Evolutionary conservation across 2,113 vertebrate species (phyloP).

Genomic region (Varanus salvator): DNA sequence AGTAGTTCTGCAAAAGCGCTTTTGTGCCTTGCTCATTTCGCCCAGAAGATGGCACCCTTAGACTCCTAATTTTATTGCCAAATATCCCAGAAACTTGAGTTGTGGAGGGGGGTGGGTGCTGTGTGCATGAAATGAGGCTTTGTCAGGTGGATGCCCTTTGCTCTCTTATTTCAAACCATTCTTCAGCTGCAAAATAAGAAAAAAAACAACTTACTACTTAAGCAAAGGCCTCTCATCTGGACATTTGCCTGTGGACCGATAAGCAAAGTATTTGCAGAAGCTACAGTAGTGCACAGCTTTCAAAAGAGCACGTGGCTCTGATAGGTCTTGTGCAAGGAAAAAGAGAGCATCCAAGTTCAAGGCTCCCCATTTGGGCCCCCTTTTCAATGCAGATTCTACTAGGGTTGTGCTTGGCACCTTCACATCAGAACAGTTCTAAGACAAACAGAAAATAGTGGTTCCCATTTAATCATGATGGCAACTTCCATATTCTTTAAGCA

Average conservation of each 20-base stretch:
- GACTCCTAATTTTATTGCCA: constrained; percentile 19
- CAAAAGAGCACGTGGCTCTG: background rate
- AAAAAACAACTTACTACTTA: background rate
- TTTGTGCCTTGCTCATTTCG: background rate
- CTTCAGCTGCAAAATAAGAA: background rate
- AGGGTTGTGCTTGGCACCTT: background rate
- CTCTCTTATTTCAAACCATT: background rate
- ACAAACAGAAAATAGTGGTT: background rate
- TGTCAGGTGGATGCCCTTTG: background rate
- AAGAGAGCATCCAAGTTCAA: background rate
- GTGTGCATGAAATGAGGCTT: background rate
- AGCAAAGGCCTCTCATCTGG: constrained; percentile 2
- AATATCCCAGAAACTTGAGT: background rate
- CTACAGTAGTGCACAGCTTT: background rate
- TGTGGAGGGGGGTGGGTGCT: background rate
- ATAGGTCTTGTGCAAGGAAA: background rate
- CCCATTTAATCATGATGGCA: background rate
- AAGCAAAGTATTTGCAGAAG: background rate
- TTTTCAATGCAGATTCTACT: background rate
- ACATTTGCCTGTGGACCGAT: accelerated
- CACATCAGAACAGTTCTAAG: accelerated
- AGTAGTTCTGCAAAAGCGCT: background rate
- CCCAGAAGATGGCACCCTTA: constrained; percentile 70
- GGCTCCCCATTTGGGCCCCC: background rate
- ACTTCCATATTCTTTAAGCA: background rate